These are phyloP conservation scores for Dorcus parallelipipedus DNA, from an alignment of 2,888 invertebrate genomes.

Conservation along the genomic window DNA sequence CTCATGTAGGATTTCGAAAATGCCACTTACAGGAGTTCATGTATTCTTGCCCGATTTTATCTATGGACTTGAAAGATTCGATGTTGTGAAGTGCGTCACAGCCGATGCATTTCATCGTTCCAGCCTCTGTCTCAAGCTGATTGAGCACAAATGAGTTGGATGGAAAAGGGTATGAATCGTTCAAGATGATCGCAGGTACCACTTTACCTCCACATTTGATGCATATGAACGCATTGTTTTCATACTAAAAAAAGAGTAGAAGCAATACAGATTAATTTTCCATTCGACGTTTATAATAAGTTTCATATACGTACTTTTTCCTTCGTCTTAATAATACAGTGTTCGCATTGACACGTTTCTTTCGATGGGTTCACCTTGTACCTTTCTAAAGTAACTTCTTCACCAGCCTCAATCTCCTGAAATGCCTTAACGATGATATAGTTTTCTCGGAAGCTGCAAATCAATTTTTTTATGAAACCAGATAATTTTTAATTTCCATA, in stretches of 20 bases:
- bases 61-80: background rate
- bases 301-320: background rate
- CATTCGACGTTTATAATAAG: no score
- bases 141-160: background rate
- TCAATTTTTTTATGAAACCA: background rate
- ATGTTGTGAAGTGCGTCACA: background rate
- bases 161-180: conserved; percentile 1
- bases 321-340: conserved; percentile 7
- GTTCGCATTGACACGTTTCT: conserved; percentile 6
- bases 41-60: background rate
- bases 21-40: conserved; percentile 2
- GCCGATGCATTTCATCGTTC: background rate
- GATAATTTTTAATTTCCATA: background rate
- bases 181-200: background rate
- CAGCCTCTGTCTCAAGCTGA: background rate
- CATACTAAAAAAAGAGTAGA: background rate
- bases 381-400: conserved; percentile 28
- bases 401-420: conserved; percentile 23
- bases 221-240: conserved; percentile 10
- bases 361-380: background rate
- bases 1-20: background rate
- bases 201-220: conserved; percentile 1
- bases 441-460: conserved; percentile 27
- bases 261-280: no score
- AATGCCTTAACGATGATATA: conserved; percentile 27